These are phyloP conservation scores for Oceanodroma leucorhoa DNA, from an alignment of 2,797 vertebrate genomes.

Conservation along the genomic window DNA sequence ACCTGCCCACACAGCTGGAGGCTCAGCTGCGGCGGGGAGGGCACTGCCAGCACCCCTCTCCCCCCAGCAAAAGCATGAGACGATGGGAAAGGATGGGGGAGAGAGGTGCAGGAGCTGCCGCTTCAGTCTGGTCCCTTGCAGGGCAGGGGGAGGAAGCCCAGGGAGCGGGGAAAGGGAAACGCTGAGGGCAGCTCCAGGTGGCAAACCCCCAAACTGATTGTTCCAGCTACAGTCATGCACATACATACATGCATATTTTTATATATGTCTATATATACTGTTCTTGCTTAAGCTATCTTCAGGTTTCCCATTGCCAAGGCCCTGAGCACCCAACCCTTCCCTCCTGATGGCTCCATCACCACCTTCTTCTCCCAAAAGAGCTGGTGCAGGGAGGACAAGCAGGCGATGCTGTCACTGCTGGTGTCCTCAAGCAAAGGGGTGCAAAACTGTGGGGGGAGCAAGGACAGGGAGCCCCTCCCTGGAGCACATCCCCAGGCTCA, in stretches of 20 bases:
- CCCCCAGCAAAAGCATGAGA: neutral
- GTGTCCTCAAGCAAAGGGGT: neutral
- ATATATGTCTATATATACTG: neutral
- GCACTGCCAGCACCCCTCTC: neutral
- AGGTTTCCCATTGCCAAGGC: neutral
- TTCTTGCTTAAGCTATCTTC: neutral
- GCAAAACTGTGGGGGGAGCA: accelerated
- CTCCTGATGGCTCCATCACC: neutral
- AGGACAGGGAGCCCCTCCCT: neutral
- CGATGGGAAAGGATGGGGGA: neutral
- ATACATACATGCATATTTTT: accelerated
- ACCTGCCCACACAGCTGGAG: neutral
- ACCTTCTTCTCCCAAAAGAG: neutral
- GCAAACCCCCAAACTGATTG: neutral
- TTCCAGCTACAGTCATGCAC: neutral
- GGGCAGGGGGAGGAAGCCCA: neutral
- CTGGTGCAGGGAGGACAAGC: neutral
- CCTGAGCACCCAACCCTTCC: neutral
- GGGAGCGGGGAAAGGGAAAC: neutral
- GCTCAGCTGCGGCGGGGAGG: neutral
- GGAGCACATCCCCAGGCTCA: neutral
- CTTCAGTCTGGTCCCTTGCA: accelerated
- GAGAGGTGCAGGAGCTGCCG: accelerated
- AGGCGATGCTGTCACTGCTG: neutral
- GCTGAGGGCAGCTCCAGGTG: too few relatives aligned